Base-by-base conservation (phyloP, 2,888 invertebrate species). In the Stegophylla sp. region DNA sequence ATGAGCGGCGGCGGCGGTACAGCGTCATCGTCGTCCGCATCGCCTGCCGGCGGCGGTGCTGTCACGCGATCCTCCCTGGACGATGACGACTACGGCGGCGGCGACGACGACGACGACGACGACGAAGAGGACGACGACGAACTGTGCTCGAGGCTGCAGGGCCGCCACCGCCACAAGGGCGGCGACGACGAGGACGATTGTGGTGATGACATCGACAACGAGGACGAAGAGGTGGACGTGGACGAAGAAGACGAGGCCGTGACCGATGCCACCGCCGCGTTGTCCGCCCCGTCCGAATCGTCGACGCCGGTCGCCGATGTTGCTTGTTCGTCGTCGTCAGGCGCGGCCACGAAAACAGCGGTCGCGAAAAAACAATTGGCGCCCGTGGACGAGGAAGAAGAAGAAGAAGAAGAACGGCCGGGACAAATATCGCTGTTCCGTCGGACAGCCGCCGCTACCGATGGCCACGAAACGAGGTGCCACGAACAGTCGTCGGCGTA, bases 371-470 rank as follows among this genome's bases (percentile, higher is more conserved):
- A 83, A 82, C 66, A 84, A n/a, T 82, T 83, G 63, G 76, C 5
- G 84, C 86, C 34, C 28, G 81, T 41, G 26, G 83, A 48, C 74
- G 83, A 12, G 69, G 87, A 84, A 79, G 84, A 71, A 74, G 82
- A 61, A 26, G 84, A 69, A 69, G 83, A 28, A 82, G 66, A 77
- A 28, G 77, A 77, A 87, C 88, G 86, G 88, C 23, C 89, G 89
- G 91, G 53, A 92, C 92, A 12, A 91, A 91, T 84, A 92, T 92
- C 83, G 92, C 92, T 85, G 91, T 90, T 82, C 89, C 85, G 91
- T 89, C 82, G 89, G 88, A n/a, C 88, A 88, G 84, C 89, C 48
- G 84, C 83, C 69, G 82, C 82, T 66, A 84, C 84, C 61, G 85
- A 83, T 81, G 85, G 84, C 74, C 84, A 84, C 53, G 85, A 84